Evolutionary conservation across 1,140 invertebrate genomes (phyloP), one percentile per base, ranked within the genome.

Genomic region (Papilio aristodemus): DNA sequence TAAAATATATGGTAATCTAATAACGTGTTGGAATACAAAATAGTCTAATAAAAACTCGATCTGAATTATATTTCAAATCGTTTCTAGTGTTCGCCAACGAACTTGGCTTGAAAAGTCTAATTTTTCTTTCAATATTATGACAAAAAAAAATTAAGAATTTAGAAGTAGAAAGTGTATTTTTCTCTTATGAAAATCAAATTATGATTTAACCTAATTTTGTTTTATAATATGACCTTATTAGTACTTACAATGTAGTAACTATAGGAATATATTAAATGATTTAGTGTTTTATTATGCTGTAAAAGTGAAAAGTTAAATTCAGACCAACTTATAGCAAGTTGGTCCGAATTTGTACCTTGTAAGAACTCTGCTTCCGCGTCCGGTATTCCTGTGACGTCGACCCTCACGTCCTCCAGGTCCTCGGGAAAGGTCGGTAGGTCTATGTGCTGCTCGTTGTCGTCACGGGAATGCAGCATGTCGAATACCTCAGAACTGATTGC

Each of bases 391-490:
- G 81, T 79, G 14, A 85, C 78, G 10, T 85, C 84, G 11, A 71
- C 77, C 22, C 74, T 72, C 2, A 73, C 75, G 39, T 83, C 83
- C 37, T 89, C 86, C 0, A 77, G 69, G 63, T 91, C 87, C 57
- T 90, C 83, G 2, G 89, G 85, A 58, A 91, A 90, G 14, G 75
- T 77, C 9, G 86, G 89, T 32, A 91, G 69, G 63, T 86, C 86
- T 17, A 87, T 69, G 60, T 89, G 83, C 10, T 85, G 79, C 11
- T 76, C 73, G 27, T 77, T 76, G 37, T 91, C 89, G 32, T 91
- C 89, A 10, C 87, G 81, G 5, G 89, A 91, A 54, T 91, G 89
- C 27, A 91, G 78, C 89, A 90, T 91, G 69, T 91, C 89, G 68
- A 91, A 90, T 36, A 91, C 86, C 70, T 91, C 89, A 0, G 89